A percentile compares a stretch with the other conserved stretches of the same genome.
These are phyloP conservation scores for Phanerotoma sp. DNA, from an alignment of 2,888 invertebrate species.

Conservation along the genomic window DNA sequence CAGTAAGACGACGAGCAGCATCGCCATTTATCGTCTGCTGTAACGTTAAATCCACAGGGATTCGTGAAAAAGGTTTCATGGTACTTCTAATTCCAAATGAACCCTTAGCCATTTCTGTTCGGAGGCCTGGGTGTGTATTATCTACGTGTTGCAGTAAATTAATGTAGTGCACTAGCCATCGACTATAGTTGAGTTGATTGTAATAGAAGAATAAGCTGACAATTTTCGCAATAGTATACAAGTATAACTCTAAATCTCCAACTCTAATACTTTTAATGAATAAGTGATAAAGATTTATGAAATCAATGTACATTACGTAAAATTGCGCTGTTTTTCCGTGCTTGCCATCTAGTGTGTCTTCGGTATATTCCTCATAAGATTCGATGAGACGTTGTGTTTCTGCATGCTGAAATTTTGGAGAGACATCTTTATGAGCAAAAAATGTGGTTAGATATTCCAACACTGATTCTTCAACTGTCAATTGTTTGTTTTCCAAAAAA, in stretches of 20 bases:
- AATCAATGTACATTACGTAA: constrained; percentile 40
- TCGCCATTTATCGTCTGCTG: constrained; percentile 40
- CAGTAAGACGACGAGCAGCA: constrained; percentile 36
- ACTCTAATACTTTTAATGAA: constrained; percentile 42
- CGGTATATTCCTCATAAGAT: constrained; percentile 33
- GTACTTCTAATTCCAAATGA: constrained; percentile 46
- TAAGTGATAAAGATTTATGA: constrained; percentile 39
- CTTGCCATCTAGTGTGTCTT: constrained; percentile 35
- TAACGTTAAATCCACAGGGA: constrained; percentile 36
- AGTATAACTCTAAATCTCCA: constrained; percentile 41
- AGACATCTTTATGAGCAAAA: no score
- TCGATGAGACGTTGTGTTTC: constrained; percentile 24
- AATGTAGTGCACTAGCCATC: constrained; percentile 42
- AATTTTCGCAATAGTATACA: constrained; percentile 41
- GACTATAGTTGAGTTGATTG: constrained; percentile 49
- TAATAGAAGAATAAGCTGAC: constrained; percentile 44
- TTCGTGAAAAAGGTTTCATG: constrained; percentile 33
- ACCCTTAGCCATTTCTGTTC: constrained; percentile 37
- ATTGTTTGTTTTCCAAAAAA: constrained; percentile 30
- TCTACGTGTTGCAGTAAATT: constrained; percentile 45
- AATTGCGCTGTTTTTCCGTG: constrained; percentile 46
- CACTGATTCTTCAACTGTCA: constrained; percentile 16
- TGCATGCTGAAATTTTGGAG: no score
- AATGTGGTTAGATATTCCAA: no score
- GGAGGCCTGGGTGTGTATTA: constrained; percentile 43